Base-by-base conservation (phyloP, 2,888 invertebrate genomes). In the Drosophila borealis region DNA sequence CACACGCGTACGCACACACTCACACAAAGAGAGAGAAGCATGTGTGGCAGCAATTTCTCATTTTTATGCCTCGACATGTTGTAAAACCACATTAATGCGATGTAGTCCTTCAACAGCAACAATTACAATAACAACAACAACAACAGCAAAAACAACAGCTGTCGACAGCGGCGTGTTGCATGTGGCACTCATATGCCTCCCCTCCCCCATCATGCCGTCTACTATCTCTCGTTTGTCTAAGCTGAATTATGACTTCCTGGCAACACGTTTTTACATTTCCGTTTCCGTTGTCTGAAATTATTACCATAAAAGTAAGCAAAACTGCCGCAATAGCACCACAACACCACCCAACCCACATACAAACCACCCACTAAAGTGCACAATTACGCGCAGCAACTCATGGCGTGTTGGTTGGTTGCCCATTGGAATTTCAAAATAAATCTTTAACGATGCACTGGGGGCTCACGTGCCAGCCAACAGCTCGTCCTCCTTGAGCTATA, bases 241-340 rank as follows among this genome's bases (percentile, higher is more conserved):
- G 87, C 85, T 85, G 77, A 85, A 83, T 86, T 80, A 85, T 88
- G 84, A 86, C 81, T 88, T 85, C 88, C 85, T 88, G 88, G 74
- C 73, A 88, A 88, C 85, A 86, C 88, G 78, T 88, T 85, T 85
- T 88, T 88, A 85, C 83, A 85, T 85, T 88, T 85, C 85, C 85
- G 78, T 75, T 85, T 88, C 85, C 87, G 85, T 54, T 82, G 71
- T 73, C 84, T 79, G 77, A 88, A 85, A 85, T 86, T 79, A 88
- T 85, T 83, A 80, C 79, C 86, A 83, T 77, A 81, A 88, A 81
- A 73, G 88, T 88, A 77, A 85, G 77, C 74, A 78, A 66, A 73
- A 75, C 75, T 65, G 69, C 53, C 51, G 65, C 37, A 64, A 51
- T 55, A 39, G 41, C 29, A 17, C 13, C 17, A 42, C 41, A 21